Evolutionary conservation across 2,797 vertebrate species (phyloP).

Genomic region (Rhinophrynus dorsalis): DNA sequence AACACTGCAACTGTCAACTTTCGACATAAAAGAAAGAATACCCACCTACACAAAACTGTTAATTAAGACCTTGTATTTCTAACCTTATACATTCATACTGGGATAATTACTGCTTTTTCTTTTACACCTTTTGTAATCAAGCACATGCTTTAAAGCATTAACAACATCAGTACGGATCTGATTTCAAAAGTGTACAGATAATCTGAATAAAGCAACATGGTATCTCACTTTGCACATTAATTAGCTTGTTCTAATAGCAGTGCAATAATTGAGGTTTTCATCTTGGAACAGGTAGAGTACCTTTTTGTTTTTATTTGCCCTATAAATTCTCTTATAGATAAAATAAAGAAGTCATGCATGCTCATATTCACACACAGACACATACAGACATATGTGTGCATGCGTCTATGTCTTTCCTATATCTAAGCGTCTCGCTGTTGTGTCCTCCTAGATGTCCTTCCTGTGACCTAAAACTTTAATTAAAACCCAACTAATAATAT

Average conservation of each 20-base stretch:
- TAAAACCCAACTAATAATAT: no score
- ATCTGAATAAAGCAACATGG: background rate
- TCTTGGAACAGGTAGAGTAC: no score
- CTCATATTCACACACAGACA: no score
- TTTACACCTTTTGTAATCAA: background rate
- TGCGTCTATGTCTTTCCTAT: no score
- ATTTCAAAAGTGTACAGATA: background rate
- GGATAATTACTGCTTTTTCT: background rate
- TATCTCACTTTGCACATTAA: background rate
- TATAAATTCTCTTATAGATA: no score
- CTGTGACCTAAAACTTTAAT: no score
- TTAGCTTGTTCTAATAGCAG: constrained; percentile 9
- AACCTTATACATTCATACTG: background rate
- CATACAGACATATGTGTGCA: no score
- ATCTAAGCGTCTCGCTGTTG: no score
- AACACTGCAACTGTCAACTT: background rate
- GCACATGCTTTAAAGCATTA: constrained; percentile 11
- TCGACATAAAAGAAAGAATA: background rate
- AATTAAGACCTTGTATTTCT: background rate
- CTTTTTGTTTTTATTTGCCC: no score
- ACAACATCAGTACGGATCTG: constrained; percentile 13
- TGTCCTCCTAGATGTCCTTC: no score
- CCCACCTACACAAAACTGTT: background rate
- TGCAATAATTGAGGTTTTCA: no score
- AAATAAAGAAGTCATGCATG: no score